Conservation (phyloP, 2,888 invertebrate genomes). For the Harpalus rubripes region DNA sequence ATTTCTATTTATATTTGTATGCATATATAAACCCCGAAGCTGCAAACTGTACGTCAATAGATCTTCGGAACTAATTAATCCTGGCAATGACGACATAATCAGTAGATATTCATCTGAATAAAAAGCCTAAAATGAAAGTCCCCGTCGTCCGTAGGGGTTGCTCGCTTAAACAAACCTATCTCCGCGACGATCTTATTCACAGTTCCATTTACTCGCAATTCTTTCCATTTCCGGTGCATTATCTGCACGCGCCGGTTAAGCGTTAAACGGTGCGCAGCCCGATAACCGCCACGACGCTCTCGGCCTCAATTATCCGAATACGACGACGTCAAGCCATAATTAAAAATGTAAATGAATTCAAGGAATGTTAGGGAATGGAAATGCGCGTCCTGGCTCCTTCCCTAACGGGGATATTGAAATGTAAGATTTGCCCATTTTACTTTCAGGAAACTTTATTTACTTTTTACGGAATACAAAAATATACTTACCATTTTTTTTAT, state of each 20-base stretch:
- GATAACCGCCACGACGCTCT: constrained; percentile 54
- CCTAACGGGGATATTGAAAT: background rate
- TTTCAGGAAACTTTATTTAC: background rate
- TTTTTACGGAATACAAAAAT: background rate
- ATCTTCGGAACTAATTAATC: constrained; percentile 47
- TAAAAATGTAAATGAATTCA: constrained; percentile 52
- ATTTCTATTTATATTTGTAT: background rate
- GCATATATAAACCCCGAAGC: background rate
- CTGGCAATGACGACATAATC: constrained; percentile 42
- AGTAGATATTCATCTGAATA: constrained; percentile 52
- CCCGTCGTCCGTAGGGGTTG: constrained; percentile 18
- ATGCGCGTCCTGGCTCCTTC: constrained; percentile 10
- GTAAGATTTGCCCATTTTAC: background rate
- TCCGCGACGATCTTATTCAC: constrained; percentile 62
- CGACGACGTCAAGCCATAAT: constrained; percentile 26
- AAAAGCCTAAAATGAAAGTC: constrained; percentile 50
- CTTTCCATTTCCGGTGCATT: constrained; percentile 65
- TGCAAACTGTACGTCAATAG: background rate
- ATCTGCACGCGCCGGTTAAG: constrained; percentile 63
- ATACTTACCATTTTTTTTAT: background rate
- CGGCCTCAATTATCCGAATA: constrained; percentile 46
- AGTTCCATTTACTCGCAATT: constrained; percentile 65
- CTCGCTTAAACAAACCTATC: constrained; percentile 62
- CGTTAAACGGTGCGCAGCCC: constrained; percentile 59
- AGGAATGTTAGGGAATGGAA: constrained; percentile 27